These are phyloP conservation scores for Odiellus spinosus DNA, from an alignment of 2,888 invertebrate genomes.

Conservation along the genomic window DNA sequence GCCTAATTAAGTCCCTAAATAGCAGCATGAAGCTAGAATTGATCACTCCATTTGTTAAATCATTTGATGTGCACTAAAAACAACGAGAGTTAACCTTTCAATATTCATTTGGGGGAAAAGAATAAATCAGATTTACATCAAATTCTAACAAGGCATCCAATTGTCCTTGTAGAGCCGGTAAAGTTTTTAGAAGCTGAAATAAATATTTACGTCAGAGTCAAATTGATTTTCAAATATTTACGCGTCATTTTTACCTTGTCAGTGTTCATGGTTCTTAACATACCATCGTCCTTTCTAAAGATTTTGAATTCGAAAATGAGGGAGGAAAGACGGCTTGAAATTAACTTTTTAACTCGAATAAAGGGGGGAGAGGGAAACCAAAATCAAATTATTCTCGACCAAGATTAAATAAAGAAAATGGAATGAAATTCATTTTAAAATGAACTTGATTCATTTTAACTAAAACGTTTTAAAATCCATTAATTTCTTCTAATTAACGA, in stretches of 20 bases:
- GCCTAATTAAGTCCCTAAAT: slow-evolving; percentile 85
- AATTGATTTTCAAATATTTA: too few relatives aligned
- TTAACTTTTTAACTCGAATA: too few relatives aligned
- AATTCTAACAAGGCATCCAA: slow-evolving; percentile 90
- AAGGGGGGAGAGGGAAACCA: too few relatives aligned
- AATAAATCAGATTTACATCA: slow-evolving; percentile 37
- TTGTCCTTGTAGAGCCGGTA: slow-evolving; percentile 89
- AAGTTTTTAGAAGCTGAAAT: slow-evolving; percentile 62
- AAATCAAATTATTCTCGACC: too few relatives aligned
- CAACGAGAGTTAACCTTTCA: too few relatives aligned
- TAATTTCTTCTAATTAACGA: too few relatives aligned
- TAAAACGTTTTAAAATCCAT: not conserved
- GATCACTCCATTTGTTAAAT: slow-evolving; percentile 95
- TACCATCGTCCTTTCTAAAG: slow-evolving; percentile 83
- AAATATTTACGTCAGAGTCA: not conserved
- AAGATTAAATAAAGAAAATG: too few relatives aligned
- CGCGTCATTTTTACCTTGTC: too few relatives aligned
- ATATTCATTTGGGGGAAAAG: not conserved
- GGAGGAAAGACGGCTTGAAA: too few relatives aligned
- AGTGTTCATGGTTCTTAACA: slow-evolving; percentile 88
- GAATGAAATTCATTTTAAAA: not conserved
- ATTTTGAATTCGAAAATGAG: too few relatives aligned
- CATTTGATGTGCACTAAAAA: slow-evolving; percentile 62
- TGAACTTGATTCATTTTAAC: not conserved
- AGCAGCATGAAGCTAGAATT: slow-evolving; percentile 98